Conservation (phyloP, 2,888 invertebrate species). For the Troides aeacus region DNA sequence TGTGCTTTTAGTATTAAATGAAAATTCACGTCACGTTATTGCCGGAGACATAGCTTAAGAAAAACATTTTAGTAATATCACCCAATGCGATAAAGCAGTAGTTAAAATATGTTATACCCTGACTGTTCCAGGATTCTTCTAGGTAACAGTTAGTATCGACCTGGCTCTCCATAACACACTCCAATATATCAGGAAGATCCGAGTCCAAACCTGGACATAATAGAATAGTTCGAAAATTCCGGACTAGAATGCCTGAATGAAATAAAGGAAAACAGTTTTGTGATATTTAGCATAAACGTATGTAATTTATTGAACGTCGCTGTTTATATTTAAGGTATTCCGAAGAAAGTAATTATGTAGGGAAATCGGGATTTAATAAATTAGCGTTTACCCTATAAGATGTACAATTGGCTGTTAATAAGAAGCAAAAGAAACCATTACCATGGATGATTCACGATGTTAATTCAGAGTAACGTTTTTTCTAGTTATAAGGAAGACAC, state of each 20-base stretch:
- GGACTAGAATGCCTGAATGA: conserved; percentile 42
- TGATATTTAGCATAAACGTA: not conserved
- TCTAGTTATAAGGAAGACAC: conserved; percentile 23
- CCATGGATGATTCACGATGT: conserved; percentile 15
- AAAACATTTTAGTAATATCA: conserved; percentile 44
- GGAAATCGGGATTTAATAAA: not conserved
- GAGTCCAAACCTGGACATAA: conserved; percentile 75
- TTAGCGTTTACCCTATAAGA: not conserved
- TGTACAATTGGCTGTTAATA: not conserved
- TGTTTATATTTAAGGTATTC: not conserved
- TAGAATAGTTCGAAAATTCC: conserved; percentile 54
- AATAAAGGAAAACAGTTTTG: not conserved
- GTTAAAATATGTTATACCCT: conserved; percentile 63
- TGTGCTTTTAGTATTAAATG: conserved; percentile 29
- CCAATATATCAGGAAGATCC: conserved; percentile 71
- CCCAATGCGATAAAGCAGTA: conserved; percentile 62
- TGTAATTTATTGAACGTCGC: not conserved
- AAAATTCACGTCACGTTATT: conserved; percentile 36
- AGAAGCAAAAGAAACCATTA: conserved; percentile 13
- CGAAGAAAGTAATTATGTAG: not conserved
- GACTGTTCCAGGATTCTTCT: conserved; percentile 77
- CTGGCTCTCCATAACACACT: conserved; percentile 74
- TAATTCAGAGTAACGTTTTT: conserved; percentile 8
- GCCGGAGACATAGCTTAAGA: conserved; percentile 32
- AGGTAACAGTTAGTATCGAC: conserved; percentile 78